Base-by-base conservation (phyloP, 2,113 vertebrate species). In the Mesocricetus auratus region DNA sequence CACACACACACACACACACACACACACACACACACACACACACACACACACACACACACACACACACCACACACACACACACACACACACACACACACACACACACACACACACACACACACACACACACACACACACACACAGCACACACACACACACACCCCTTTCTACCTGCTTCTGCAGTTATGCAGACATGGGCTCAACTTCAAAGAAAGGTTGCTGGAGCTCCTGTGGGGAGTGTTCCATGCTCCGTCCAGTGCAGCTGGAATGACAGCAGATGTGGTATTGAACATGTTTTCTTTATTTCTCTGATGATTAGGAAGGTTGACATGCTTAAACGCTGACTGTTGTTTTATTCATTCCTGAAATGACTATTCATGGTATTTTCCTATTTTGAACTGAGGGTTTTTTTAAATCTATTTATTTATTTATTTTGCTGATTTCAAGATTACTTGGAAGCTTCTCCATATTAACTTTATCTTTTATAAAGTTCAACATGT, bases 291-390 rank as follows among this genome's bases (percentile, higher is more conserved):
- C 17, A 79, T 4, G 15, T 22, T 19, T 58, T 71, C 79, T 82
- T 58, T 71, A 47, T 93, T 94, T 81, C 10, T 60, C 92, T 93
- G 56, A 89, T 89, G 50, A 73, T 69, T 58, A 39, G 60, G 53
- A 62, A 96, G 26, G 1, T 68, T 73, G 36, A 42, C 39, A 29
- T 73, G 17, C 45, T 86, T 91, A 93, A 86, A 45, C 39, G 31
- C 13, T n/a, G 39, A 66, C 11, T 86, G 58, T 2, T 17, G 58
- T 85, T 69, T 95, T 94, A 42, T 39, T 93, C 22, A 39, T 86
- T 86, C 39, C 21, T 53, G 16, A 21, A 79, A 79, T 21, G 47
- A 0, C 47, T 53, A 26, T 79, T 53, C 47, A 36, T 78, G 7
- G 7, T 82, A 53, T 91, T 79, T 82, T 58, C 33, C 31, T 39